Percentiles rank a stretch among this genome's conserved stretches.
phyloP scores from a whole-genome alignment of 2,888 invertebrate species.

The Eurytoma adleriae region DNA sequence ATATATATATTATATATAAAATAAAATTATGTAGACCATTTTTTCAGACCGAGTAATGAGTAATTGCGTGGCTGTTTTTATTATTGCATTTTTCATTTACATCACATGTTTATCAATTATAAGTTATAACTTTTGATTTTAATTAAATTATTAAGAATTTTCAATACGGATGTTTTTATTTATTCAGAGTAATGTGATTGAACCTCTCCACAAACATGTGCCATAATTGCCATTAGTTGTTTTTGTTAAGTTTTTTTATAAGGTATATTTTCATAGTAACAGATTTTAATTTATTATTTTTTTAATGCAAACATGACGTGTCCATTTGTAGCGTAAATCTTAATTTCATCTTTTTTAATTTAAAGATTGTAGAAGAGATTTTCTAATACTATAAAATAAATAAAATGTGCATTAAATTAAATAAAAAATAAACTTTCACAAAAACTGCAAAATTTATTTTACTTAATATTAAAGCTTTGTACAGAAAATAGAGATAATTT shows the following conservation, averaged over 20 bases:
- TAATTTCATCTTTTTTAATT: neutral
- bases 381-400: neutral
- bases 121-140: constrained; percentile 53
- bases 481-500: neutral
- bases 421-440: constrained; percentile 28
- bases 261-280: constrained; percentile 34
- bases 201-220: constrained; percentile 32
- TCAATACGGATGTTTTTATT: constrained; percentile 48
- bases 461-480: constrained; percentile 1
- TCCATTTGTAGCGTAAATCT: too few relatives aligned
- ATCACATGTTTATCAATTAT: constrained; percentile 40
- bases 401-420: constrained; percentile 5
- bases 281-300: constrained; percentile 29
- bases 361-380: neutral
- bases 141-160: constrained; percentile 56
- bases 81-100: constrained; percentile 52
- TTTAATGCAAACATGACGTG: neutral
- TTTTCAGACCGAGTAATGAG: constrained; percentile 42
- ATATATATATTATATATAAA: constrained; percentile 15
- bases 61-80: constrained; percentile 49
- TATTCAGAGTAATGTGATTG: constrained; percentile 7
- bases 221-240: constrained; percentile 22
- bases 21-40: constrained; percentile 52
- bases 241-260: constrained; percentile 22
- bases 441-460: constrained; percentile 4